Evolutionary conservation across 30 jellyfish, hydroid and myxozoan genomes (phyloP).

Genomic region (Morbakka virulenta): DNA sequence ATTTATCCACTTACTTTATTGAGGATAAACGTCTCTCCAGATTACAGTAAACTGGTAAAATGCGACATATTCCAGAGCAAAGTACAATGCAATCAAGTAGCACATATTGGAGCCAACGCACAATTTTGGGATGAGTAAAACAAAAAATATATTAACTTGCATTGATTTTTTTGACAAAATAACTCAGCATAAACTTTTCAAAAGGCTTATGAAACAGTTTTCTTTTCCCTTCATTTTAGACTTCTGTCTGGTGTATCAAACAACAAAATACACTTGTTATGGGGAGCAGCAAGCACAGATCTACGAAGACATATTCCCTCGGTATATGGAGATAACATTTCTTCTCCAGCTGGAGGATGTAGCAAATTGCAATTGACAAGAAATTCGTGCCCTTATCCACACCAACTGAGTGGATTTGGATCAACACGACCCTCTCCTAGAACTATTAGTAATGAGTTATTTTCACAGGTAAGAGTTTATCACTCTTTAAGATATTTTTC

Average conservation of each 20-base stretch:
- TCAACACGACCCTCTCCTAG: slow-evolving; percentile 93
- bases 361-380: slow-evolving; percentile 23
- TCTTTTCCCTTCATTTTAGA: slow-evolving; percentile 36
- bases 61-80: no score
- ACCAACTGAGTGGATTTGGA: slow-evolving; percentile 83
- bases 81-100: no score
- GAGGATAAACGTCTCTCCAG: no score
- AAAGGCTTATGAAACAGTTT: no score
- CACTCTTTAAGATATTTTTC: not conserved
- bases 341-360: slow-evolving; percentile 94
- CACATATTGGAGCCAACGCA: no score
- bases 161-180: no score
- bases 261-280: slow-evolving; percentile 42
- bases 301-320: slow-evolving; percentile 73
- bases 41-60: no score
- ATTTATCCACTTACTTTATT: no score
- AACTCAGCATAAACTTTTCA: no score
- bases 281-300: slow-evolving; percentile 83
- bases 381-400: slow-evolving; percentile 80
- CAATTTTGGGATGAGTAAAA: no score
- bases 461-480: slow-evolving; percentile 68
- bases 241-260: slow-evolving; percentile 76
- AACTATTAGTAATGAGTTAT: slow-evolving; percentile 71
- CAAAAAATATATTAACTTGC: no score
- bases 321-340: slow-evolving; percentile 64